phyloP scores from a whole-genome alignment of 2,888 invertebrate genomes.

The Nasonia oneida region DNA sequence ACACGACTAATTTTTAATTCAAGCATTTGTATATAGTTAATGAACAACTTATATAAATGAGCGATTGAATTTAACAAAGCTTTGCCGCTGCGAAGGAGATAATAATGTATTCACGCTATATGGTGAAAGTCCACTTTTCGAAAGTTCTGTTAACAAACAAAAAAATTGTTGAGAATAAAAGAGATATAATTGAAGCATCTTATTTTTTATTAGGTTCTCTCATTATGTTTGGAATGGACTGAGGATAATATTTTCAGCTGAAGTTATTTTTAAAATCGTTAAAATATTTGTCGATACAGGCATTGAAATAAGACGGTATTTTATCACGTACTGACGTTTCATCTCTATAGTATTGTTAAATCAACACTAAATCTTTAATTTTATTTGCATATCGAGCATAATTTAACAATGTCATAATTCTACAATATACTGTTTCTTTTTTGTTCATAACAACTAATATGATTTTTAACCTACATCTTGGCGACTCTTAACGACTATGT shows the following conservation, averaged over 20 bases:
- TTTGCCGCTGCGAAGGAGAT: neutral
- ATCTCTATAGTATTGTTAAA: slow-evolving; percentile 25
- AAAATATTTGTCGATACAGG: slow-evolving; percentile 54
- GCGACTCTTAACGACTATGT: neutral
- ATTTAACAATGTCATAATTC: slow-evolving; percentile 42
- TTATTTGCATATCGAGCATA: slow-evolving; percentile 25
- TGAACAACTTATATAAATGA: neutral
- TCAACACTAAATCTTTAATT: slow-evolving; percentile 12
- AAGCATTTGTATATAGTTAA: neutral
- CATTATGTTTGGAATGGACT: slow-evolving; percentile 55
- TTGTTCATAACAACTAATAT: neutral
- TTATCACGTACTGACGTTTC: slow-evolving; percentile 48
- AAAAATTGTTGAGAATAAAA: neutral
- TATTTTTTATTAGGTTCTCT: slow-evolving; percentile 59
- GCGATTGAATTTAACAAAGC: neutral
- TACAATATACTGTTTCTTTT: neutral
- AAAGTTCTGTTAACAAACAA: neutral
- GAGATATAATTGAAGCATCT: slow-evolving; percentile 28
- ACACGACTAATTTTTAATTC: neutral
- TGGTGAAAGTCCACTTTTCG: neutral
- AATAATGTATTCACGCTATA: slow-evolving; percentile 8
- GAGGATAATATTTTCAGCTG: slow-evolving; percentile 54
- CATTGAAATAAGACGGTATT: slow-evolving; percentile 56
- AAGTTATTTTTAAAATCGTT: slow-evolving; percentile 55
- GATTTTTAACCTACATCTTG: slow-evolving; percentile 11